Evolutionary conservation across 2,797 vertebrate genomes (phyloP).

Genomic region (Sphenopsis melanotis): DNA sequence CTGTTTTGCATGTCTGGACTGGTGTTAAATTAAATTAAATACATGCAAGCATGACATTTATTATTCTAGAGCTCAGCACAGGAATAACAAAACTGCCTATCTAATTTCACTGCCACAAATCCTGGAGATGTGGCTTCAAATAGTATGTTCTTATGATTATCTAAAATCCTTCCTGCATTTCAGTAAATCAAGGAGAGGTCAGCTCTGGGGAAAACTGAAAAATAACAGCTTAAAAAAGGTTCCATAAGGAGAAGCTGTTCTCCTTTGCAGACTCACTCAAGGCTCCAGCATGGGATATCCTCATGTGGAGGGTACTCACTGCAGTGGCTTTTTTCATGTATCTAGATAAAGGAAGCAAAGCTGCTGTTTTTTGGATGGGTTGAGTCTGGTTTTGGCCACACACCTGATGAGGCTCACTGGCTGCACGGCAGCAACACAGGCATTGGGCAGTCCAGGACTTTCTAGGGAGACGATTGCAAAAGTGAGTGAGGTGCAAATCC

Average conservation of each 20-base stretch:
- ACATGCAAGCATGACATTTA: constrained; percentile 59
- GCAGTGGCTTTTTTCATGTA: background rate
- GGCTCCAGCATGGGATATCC: background rate
- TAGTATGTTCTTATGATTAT: constrained; percentile 37
- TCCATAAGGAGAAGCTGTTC: background rate
- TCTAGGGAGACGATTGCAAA: background rate
- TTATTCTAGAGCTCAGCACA: constrained; percentile 41
- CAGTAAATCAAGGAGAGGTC: constrained; percentile 28
- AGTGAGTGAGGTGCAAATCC: background rate
- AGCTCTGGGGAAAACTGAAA: background rate
- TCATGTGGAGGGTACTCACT: background rate
- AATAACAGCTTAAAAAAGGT: background rate
- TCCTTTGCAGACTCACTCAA: background rate
- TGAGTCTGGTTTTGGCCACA: background rate
- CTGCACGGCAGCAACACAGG: background rate
- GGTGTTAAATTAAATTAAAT: constrained; percentile 68
- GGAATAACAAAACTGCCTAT: constrained; percentile 41
- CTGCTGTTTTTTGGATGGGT: background rate
- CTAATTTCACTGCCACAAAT: constrained; percentile 20
- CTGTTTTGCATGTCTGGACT: constrained; percentile 69
- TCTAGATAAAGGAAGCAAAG: background rate
- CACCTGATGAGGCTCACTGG: background rate
- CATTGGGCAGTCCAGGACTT: background rate
- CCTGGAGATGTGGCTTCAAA: constrained; percentile 1
- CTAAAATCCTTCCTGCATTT: constrained; percentile 8